phyloP scores from a whole-genome alignment of 2,888 invertebrate genomes.

The Erebia epiphron region DNA sequence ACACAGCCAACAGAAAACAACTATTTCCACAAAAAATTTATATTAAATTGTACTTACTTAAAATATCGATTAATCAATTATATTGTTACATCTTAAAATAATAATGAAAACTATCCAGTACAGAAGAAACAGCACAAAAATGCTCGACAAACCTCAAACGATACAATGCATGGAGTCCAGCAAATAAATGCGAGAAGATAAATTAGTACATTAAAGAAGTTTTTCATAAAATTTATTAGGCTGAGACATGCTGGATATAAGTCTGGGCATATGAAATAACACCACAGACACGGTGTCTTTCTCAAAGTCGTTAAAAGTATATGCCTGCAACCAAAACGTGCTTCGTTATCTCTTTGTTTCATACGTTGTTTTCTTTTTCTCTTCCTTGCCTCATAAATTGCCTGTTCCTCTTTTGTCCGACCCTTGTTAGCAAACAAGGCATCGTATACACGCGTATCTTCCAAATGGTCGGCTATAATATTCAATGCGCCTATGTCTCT shows the following conservation, averaged over 20 bases:
- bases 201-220: slow-evolving; percentile 49
- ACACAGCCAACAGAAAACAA: neutral
- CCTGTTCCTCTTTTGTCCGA: slow-evolving; percentile 47
- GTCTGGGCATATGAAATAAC: slow-evolving; percentile 59
- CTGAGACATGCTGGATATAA: slow-evolving; percentile 59
- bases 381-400: slow-evolving; percentile 36
- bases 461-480: slow-evolving; percentile 50
- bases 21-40: neutral
- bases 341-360: slow-evolving; percentile 46
- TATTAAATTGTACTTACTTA: neutral
- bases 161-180: slow-evolving; percentile 53
- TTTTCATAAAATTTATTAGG: slow-evolving; percentile 46
- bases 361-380: slow-evolving; percentile 47
- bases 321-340: slow-evolving; percentile 51
- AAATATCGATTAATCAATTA: neutral
- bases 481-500: slow-evolving; percentile 49
- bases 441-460: slow-evolving; percentile 46
- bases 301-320: slow-evolving; percentile 54
- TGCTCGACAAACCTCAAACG: slow-evolving; percentile 53
- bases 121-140: slow-evolving; percentile 55
- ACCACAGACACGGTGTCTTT: slow-evolving; percentile 60
- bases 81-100: neutral
- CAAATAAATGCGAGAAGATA: slow-evolving; percentile 45
- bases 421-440: slow-evolving; percentile 48
- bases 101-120: slow-evolving; percentile 36